Conservation (phyloP, 2,797 vertebrate species). For the Pachyuromys duprasi region DNA sequence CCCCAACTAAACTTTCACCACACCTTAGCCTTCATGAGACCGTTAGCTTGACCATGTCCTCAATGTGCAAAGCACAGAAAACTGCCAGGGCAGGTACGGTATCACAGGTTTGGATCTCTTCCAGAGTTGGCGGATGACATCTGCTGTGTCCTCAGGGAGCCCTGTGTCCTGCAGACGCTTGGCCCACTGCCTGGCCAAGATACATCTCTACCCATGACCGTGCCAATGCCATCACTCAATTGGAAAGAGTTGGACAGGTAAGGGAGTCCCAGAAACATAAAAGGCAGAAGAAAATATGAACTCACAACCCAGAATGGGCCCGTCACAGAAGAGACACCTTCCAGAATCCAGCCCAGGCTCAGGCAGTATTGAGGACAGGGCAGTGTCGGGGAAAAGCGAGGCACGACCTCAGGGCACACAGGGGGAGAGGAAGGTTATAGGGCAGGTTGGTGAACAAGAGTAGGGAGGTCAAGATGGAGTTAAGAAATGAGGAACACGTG, state of each 20-base stretch:
- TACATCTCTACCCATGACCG: conserved; percentile 66
- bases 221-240: conserved; percentile 87
- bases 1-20: not conserved
- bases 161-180: conserved; percentile 86
- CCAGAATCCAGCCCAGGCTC: not conserved
- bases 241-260: conserved; percentile 93
- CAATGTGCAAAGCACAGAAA: not conserved
- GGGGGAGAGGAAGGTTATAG: not conserved
- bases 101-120: not conserved
- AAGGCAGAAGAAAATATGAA: not conserved
- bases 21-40: not conserved
- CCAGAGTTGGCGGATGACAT: conserved; percentile 89
- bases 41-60: not conserved
- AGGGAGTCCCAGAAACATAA: not conserved
- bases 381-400: too few relatives aligned
- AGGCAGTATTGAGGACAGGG: not conserved
- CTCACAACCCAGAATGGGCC: not conserved
- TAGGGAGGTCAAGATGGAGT: not conserved
- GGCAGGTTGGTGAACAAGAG: not conserved
- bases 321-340: not conserved
- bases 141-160: conserved; percentile 88
- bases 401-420: not conserved
- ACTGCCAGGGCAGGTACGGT: not conserved
- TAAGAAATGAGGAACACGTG: not conserved
- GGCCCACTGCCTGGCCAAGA: conserved; percentile 38